Conservation (phyloP, 2,113 vertebrate species). For the Salvelinus alpinus region DNA sequence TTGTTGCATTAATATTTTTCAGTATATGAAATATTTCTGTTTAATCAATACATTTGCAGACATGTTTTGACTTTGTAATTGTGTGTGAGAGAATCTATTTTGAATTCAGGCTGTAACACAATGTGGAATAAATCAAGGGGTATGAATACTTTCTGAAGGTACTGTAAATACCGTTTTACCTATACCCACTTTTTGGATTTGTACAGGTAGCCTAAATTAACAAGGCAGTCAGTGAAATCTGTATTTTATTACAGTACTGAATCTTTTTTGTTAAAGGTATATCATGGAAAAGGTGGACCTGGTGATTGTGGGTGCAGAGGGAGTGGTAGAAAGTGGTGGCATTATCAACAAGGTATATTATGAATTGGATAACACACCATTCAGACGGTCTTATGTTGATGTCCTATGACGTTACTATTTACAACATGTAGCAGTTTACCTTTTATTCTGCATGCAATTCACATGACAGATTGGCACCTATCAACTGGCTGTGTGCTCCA, state of each 20-base stretch:
- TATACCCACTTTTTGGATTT: background rate
- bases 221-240: background rate
- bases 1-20: no score
- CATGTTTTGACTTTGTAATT: no score
- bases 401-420: no score
- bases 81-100: no score
- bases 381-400: no score
- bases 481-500: conserved; percentile 87
- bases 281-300: conserved; percentile 88
- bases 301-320: conserved; percentile 87
- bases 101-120: no score
- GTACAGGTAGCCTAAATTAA: background rate
- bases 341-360: conserved; percentile 86
- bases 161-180: background rate
- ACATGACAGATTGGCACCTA: conserved; percentile 83
- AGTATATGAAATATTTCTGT: no score
- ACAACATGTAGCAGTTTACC: background rate
- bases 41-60: no score
- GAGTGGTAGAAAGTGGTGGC: conserved; percentile 88
- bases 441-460: background rate
- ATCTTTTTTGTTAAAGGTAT: conserved; percentile 66
- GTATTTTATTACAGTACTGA: background rate
- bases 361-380: no score
- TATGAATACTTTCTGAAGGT: background rate
- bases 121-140: no score